Evolutionary conservation across 1,140 invertebrate genomes (phyloP).

Genomic region (Brachionus calyciflorus): DNA sequence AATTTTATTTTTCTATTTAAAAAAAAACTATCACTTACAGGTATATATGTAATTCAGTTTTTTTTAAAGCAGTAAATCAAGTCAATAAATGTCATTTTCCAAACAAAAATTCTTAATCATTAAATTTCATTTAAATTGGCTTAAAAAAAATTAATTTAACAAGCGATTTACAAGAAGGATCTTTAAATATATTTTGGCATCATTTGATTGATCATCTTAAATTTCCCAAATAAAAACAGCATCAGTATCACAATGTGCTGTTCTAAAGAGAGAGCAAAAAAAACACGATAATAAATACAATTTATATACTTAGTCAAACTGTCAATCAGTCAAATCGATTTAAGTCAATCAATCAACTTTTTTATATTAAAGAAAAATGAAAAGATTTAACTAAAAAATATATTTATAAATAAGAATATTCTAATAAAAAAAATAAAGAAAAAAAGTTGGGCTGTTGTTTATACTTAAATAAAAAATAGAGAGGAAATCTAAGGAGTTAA

Average conservation of each 20-base stretch:
- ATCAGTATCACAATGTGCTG: slow-evolving; percentile 6
- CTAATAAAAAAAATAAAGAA: no score
- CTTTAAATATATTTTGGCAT: slow-evolving; percentile 18
- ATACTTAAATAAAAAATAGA: no score
- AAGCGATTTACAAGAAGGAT: slow-evolving; percentile 6
- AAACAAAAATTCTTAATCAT: no score
- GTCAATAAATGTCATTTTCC: neutral
- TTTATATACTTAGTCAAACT: slow-evolving; percentile 40
- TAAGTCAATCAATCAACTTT: slow-evolving; percentile 35
- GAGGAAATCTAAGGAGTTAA: no score
- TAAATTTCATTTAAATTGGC: no score
- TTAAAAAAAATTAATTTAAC: no score
- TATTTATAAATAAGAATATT: neutral
- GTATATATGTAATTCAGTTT: no score
- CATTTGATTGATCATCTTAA: slow-evolving; percentile 28
- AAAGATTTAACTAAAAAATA: neutral
- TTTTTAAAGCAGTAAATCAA: no score
- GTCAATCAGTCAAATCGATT: slow-evolving; percentile 41
- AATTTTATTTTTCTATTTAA: no score
- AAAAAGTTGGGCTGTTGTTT: no score
- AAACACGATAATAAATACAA: slow-evolving; percentile 8
- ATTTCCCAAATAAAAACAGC: neutral
- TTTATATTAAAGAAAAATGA: neutral
- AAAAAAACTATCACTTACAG: no score
- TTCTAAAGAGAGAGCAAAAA: neutral